Evolutionary conservation across 2,113 vertebrate genomes (phyloP).

Genomic region (Aleadryas rufinucha): DNA sequence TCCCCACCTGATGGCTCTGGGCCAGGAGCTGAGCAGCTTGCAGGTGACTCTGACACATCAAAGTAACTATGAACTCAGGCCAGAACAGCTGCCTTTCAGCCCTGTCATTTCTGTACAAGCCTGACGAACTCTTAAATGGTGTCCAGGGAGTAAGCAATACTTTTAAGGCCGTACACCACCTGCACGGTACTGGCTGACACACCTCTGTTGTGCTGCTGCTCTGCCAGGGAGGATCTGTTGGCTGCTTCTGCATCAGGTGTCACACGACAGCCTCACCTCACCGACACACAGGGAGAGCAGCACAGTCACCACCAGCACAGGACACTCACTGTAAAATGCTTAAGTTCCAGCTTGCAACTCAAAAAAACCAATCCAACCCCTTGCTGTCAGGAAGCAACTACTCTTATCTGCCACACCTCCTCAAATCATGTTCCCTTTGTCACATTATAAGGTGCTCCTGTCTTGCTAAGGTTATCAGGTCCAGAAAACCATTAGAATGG

Average conservation of each 20-base stretch:
- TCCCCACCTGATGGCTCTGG: conserved; percentile 35
- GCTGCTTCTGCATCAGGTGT: not conserved
- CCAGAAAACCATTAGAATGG: not conserved
- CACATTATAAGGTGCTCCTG: not conserved
- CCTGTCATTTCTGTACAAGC: not conserved
- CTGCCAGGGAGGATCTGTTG: not conserved
- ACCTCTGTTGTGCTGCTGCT: not conserved
- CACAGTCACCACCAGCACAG: not conserved
- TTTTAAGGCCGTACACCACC: not conserved
- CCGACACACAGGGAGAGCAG: not conserved
- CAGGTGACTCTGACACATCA: conserved; percentile 57
- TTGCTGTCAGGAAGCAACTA: not conserved
- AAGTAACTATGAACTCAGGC: conserved; percentile 52
- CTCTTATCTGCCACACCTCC: not conserved
- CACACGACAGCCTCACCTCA: not conserved
- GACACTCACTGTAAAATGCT: not conserved
- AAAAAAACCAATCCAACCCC: not conserved
- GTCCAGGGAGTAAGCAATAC: conserved; percentile 16
- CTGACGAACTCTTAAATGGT: not conserved
- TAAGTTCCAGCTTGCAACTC: not conserved
- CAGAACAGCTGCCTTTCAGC: conserved; percentile 53
- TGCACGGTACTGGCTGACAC: not conserved
- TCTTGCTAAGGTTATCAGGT: not conserved
- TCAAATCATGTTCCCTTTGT: not conserved
- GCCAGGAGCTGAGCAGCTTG: conserved; percentile 64